These are phyloP conservation scores for Cheilosia vulpina DNA, from an alignment of 2,888 invertebrate species.

Conservation along the genomic window DNA sequence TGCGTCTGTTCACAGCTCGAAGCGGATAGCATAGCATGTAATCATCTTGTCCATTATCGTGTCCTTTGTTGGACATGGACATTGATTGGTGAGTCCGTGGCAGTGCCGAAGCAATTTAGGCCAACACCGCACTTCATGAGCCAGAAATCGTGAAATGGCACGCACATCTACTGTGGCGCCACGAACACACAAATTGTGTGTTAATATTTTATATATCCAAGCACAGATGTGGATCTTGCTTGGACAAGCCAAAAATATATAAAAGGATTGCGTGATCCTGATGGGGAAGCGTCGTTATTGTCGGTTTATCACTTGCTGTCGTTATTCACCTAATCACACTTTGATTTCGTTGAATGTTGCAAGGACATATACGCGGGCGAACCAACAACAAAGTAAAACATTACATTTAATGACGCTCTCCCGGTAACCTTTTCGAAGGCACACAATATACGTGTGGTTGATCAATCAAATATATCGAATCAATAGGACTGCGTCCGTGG, in stretches of 20 bases:
- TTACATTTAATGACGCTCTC: constrained; percentile 66
- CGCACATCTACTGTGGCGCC: constrained; percentile 62
- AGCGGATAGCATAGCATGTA: constrained; percentile 60
- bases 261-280: constrained; percentile 73
- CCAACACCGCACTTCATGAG: constrained; percentile 54
- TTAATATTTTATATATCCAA: constrained; percentile 68
- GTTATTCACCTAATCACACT: constrained; percentile 50
- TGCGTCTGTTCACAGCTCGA: constrained; percentile 48
- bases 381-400: constrained; percentile 53
- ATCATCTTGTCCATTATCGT: constrained; percentile 74
- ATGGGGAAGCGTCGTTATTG: constrained; percentile 36
- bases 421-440: neutral
- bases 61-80: constrained; percentile 70
- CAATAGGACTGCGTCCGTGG: constrained; percentile 31
- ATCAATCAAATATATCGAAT: constrained; percentile 67
- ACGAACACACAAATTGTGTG: constrained; percentile 69
- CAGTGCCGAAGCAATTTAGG: constrained; percentile 49
- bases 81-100: constrained; percentile 62
- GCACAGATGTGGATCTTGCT: constrained; percentile 26
- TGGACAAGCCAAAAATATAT: constrained; percentile 10
- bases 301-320: constrained; percentile 69
- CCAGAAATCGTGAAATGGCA: constrained; percentile 73
- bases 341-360: constrained; percentile 56
- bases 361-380: constrained; percentile 52
- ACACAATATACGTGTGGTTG: constrained; percentile 34